A percentile compares a stretch with the other conserved stretches of the same genome.
Conservation (phyloP, 2,797 vertebrate genomes). For the Anas bahamensis region DNA sequence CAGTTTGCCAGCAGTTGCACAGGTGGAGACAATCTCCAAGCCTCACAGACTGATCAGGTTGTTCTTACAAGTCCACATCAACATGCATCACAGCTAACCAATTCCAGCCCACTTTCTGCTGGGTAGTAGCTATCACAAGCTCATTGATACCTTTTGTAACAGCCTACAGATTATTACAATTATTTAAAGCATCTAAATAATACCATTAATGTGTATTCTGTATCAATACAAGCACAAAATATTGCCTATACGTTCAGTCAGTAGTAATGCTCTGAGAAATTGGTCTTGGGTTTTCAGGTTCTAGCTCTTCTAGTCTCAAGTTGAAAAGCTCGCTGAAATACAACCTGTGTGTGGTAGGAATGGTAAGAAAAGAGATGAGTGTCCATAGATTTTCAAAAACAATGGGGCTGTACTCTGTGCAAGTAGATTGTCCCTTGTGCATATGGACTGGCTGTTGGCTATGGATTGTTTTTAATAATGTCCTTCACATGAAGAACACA, state of each 20-base stretch:
- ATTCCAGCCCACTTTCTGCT: not conserved
- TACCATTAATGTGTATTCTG: not conserved
- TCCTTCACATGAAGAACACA: not conserved
- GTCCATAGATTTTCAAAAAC: not conserved
- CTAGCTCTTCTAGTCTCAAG: not conserved
- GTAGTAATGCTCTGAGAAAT: not conserved
- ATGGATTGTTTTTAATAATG: not conserved
- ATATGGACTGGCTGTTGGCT: not conserved
- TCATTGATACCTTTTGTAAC: not conserved
- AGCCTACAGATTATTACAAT: not conserved
- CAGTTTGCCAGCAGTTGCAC: not conserved
- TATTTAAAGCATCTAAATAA: not conserved
- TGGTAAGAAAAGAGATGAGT: not conserved
- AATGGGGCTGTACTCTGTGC: not conserved
- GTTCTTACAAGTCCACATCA: not conserved
- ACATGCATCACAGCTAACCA: not conserved
- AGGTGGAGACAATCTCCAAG: not conserved
- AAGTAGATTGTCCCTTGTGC: not conserved
- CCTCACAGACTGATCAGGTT: not conserved
- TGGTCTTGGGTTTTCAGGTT: not conserved
- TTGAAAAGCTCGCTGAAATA: not conserved
- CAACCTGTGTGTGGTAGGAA: not conserved
- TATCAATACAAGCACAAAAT: not conserved
- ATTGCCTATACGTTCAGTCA: not conserved
- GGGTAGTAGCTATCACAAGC: not conserved